Conservation (phyloP, 2,797 vertebrate species). For the Meda fulgida region DNA sequence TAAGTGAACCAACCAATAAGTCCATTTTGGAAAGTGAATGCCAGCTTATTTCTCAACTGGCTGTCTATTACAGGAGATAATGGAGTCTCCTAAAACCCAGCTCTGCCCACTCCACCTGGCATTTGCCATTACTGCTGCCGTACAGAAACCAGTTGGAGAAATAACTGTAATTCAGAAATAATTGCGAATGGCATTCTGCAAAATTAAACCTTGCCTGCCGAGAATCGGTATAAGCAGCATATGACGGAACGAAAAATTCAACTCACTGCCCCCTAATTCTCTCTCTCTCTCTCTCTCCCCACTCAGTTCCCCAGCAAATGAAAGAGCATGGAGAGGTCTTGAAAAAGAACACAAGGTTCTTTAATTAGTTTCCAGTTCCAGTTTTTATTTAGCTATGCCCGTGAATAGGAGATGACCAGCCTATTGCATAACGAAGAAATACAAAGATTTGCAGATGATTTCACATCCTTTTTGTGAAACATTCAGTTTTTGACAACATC, state of each 20-base stretch:
- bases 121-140: constrained; percentile 39
- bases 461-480: not conserved
- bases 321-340: constrained; percentile 32
- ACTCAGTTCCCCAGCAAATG: constrained; percentile 20
- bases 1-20: constrained; percentile 32
- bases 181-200: constrained; percentile 46
- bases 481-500: not conserved
- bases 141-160: constrained; percentile 32
- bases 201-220: constrained; percentile 39
- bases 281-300: not conserved
- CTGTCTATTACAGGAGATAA: constrained; percentile 48
- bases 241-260: constrained; percentile 40
- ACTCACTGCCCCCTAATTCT: constrained; percentile 23
- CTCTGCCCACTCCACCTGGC: constrained; percentile 43
- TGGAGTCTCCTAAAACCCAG: constrained; percentile 40
- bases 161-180: constrained; percentile 52
- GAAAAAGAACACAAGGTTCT: constrained; percentile 47
- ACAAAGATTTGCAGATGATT: constrained; percentile 19
- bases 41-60: constrained; percentile 33
- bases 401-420: not conserved
- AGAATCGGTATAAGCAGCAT: constrained; percentile 32
- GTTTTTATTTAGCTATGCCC: constrained; percentile 1
- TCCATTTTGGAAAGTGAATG: constrained; percentile 43
- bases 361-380: constrained; percentile 31
- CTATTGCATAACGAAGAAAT: not conserved